Evolutionary conservation across 2,797 vertebrate genomes (phyloP), one percentile per base, ranked within the genome.

Genomic region (Lepidocolaptes lacrymiger): DNA sequence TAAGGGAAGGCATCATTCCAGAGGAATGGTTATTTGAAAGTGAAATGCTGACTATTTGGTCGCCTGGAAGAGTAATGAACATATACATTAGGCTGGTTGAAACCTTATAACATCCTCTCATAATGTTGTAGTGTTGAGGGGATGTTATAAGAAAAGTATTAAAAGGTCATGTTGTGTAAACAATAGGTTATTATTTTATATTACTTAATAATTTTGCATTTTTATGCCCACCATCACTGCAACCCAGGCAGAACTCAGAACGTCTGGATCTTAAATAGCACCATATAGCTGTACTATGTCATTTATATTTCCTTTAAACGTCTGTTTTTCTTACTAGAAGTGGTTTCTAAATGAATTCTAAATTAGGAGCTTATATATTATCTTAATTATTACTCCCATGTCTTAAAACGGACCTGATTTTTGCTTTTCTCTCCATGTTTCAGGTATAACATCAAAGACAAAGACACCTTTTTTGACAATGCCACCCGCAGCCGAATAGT

Each of bases 401-500:
- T 66, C 26, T 63, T 30, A 62, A 84, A 92, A 63, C 3, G 27
- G 58, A 75, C 44, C 4, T 43, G 27, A 23, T 67, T 54, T 48
- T 63, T 41, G 24, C 76, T 14, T 30, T 22, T 58, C 26, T 71
- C 22, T 82, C 21, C 3, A 79, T 7, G 2, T 64, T 92, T 97
- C 95, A 99, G 99, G 96, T 99, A 99, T 91, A 98, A 99, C 95
- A 98, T 99, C 96, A 98, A 98, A 89, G 98, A 99, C 52, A 99
- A 98, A 96, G 99, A 99, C 55, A 98, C 98, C 0, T 98, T 99
- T 97, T 99, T 99, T 97, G 98, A 99, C 95, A 99, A 98, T 19
- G 98, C 99, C 52, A 99, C 99, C 9, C 98, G 99, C 68, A 99
- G 99, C 96, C 98, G 99, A 98, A 99, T 99, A 97, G 99, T 99